Conservation (phyloP, 2,113 vertebrate genomes). For the Oncorhynchus clarkii region DNA sequence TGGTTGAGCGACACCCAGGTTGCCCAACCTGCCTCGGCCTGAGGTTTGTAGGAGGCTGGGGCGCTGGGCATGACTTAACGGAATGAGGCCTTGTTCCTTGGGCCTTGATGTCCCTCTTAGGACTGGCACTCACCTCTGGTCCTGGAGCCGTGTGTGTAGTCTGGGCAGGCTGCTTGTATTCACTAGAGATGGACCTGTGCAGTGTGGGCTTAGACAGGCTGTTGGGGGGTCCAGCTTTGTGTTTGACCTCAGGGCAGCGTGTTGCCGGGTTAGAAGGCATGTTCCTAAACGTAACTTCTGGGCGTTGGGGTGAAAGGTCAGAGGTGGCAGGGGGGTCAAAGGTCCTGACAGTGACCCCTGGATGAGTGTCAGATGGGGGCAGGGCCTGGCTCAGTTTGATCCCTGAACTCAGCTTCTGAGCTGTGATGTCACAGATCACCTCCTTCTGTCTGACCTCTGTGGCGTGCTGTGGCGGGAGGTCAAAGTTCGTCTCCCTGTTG, state of each 20-base stretch:
- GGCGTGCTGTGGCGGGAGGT: slow-evolving; percentile 14
- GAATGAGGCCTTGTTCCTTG: slow-evolving; percentile 41
- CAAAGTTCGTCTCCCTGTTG: slow-evolving; percentile 25
- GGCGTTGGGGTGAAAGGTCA: slow-evolving; percentile 38
- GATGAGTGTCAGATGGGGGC: slow-evolving; percentile 22
- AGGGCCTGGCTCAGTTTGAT: background rate
- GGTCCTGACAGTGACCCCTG: slow-evolving; percentile 22
- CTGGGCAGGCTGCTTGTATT: slow-evolving; percentile 34
- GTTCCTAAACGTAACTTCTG: slow-evolving; percentile 17
- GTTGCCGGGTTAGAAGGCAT: background rate
- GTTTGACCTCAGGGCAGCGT: slow-evolving; percentile 44
- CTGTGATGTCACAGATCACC: background rate
- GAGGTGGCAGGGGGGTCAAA: slow-evolving; percentile 22
- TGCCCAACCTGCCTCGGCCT: slow-evolving; percentile 38
- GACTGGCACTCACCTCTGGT: slow-evolving; percentile 31
- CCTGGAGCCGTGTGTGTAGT: slow-evolving; percentile 25
- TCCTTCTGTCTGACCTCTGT: slow-evolving; percentile 15
- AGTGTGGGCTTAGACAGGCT: slow-evolving; percentile 44
- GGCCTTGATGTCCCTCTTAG: slow-evolving; percentile 38
- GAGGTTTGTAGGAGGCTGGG: slow-evolving; percentile 45
- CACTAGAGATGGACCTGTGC: slow-evolving; percentile 26
- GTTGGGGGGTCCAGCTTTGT: slow-evolving; percentile 34
- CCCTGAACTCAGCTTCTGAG: slow-evolving; percentile 19
- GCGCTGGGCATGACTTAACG: slow-evolving; percentile 45
- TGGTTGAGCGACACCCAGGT: slow-evolving; percentile 14